phyloP scores from a whole-genome alignment of 1,140 invertebrate species.

The Trinorchestia longiramus region DNA sequence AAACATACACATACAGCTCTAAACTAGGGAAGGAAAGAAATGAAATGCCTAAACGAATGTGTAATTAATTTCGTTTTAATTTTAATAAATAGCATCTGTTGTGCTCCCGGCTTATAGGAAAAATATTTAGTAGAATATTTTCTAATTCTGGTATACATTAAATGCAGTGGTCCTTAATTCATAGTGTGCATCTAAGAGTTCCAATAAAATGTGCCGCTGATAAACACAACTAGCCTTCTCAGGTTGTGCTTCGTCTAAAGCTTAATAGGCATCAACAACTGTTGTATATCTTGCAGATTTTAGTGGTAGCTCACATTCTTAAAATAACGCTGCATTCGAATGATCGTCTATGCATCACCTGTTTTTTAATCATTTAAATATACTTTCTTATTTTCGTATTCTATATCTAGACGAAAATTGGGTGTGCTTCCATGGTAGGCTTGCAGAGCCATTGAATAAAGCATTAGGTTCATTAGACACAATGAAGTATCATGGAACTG shows the following conservation, averaged over 20 bases:
- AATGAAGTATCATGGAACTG: background rate
- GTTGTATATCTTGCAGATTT: background rate
- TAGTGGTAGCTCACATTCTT: background rate
- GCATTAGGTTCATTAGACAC: conserved; percentile 7
- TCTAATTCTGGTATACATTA: background rate
- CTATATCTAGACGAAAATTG: background rate
- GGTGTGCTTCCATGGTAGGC: background rate
- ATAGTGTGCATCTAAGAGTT: background rate
- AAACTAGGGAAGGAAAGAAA: background rate
- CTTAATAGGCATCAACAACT: too few relatives aligned
- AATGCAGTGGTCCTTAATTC: background rate
- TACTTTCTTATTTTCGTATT: background rate
- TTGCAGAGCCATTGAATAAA: background rate
- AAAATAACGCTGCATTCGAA: background rate
- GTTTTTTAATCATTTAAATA: background rate
- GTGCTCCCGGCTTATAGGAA: background rate
- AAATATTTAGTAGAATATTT: background rate
- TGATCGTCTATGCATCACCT: background rate
- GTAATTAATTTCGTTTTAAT: background rate
- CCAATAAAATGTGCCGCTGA: background rate
- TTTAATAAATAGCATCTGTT: background rate
- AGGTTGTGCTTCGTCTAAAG: too few relatives aligned
- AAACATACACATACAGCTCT: background rate
- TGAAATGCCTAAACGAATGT: background rate
- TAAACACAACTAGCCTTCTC: too few relatives aligned